These are phyloP conservation scores for Morpho achilles DNA, from an alignment of 2,888 invertebrate species.

Conservation along the genomic window DNA sequence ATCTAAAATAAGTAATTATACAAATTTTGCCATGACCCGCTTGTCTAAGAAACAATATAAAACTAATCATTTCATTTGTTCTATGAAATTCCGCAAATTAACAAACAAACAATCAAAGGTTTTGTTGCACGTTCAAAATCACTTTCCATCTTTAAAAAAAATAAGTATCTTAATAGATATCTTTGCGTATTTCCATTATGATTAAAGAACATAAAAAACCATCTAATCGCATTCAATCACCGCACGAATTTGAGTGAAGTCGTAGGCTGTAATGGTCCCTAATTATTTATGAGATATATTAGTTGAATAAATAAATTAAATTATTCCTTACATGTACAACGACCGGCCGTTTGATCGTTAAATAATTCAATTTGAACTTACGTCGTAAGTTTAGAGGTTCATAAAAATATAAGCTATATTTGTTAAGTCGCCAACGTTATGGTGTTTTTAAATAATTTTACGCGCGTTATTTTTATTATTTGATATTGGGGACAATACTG, in stretches of 20 bases:
- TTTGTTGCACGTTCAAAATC: too few relatives aligned
- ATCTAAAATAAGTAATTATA: too few relatives aligned
- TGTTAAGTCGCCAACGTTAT: conserved; percentile 7
- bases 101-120: too few relatives aligned
- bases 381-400: conserved; percentile 26
- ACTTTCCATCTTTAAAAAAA: too few relatives aligned
- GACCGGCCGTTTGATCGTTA: conserved; percentile 41
- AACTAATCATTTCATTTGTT: too few relatives aligned
- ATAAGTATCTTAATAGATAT: too few relatives aligned
- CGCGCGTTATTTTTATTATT: conserved; percentile 7
- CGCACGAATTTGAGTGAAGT: conserved; percentile 14
- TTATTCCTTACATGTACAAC: conserved; percentile 39
- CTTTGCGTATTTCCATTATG: too few relatives aligned
- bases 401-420: conserved; percentile 21
- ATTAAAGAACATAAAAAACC: too few relatives aligned
- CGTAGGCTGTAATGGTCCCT: conserved; percentile 35
- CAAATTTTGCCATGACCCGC: too few relatives aligned
- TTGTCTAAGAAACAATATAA: conserved; percentile 23
- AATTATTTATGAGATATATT: conserved; percentile 46
- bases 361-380: conserved; percentile 61
- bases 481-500: conserved; percentile 1
- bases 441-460: conserved; percentile 11
- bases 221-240: too few relatives aligned
- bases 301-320: conserved; percentile 57
- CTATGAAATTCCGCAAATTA: too few relatives aligned